These are phyloP conservation scores for Drosophila obscura DNA, from an alignment of 1,140 invertebrate species.

Conservation along the genomic window DNA sequence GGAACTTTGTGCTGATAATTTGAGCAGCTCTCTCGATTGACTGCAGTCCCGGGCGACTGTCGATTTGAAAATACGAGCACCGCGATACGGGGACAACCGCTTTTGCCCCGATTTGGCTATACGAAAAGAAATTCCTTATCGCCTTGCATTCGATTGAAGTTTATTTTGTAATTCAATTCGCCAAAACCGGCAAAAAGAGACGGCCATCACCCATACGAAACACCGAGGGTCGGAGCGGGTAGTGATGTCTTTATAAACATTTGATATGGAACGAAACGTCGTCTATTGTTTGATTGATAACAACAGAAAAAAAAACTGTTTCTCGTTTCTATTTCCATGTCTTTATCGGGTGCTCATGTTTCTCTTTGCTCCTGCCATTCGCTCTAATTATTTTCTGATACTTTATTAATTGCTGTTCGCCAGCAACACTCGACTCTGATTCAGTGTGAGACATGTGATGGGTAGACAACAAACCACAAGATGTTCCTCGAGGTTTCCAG, in stretches of 20 bases:
- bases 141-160: conserved; percentile 67
- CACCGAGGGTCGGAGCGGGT: conserved; percentile 13
- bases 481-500: neutral
- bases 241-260: conserved; percentile 51
- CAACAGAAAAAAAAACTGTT: conserved; percentile 35
- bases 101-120: conserved; percentile 60
- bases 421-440: conserved; percentile 23
- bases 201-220: conserved; percentile 15
- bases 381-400: conserved; percentile 72
- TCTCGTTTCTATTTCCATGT: conserved; percentile 18
- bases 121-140: conserved; percentile 65
- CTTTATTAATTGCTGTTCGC: conserved; percentile 67
- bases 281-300: conserved; percentile 67
- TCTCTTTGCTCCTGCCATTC: conserved; percentile 39
- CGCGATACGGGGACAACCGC: conserved; percentile 19
- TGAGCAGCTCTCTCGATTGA: conserved; percentile 31
- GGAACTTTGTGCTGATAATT: conserved; percentile 33
- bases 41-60: conserved; percentile 53
- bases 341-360: conserved; percentile 21
- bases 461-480: conserved; percentile 11
- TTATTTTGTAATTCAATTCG: conserved; percentile 74
- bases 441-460: conserved; percentile 60
- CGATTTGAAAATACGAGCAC: conserved; percentile 53
- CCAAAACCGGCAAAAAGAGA: conserved; percentile 62
- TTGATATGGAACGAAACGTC: conserved; percentile 46